Evolutionary conservation across 2,113 vertebrate species (phyloP).

Genomic region (Hyperoodon ampullatus): DNA sequence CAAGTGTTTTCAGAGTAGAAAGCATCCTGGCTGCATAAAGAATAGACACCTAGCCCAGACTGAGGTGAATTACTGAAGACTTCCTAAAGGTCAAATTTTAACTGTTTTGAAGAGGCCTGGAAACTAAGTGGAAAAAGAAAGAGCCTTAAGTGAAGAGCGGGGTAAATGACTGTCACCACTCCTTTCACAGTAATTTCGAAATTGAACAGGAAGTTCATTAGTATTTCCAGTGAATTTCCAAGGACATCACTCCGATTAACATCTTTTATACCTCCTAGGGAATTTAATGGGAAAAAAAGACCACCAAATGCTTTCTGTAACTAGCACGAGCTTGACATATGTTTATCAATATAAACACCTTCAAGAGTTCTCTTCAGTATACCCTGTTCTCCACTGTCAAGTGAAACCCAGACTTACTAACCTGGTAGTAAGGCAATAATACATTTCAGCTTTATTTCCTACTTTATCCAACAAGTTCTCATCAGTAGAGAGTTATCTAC

Average conservation of each 20-base stretch:
- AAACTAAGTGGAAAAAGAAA: background rate
- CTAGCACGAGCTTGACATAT: background rate
- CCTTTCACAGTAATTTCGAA: background rate
- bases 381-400: background rate
- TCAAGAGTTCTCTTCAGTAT: background rate
- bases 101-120: background rate
- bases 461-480: background rate
- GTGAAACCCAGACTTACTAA: background rate
- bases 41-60: background rate
- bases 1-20: background rate
- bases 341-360: background rate
- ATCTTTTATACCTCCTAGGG: background rate
- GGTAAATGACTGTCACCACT: background rate
- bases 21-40: background rate
- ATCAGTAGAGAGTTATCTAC: background rate
- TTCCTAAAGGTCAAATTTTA: constrained; percentile 29
- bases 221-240: background rate
- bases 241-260: background rate
- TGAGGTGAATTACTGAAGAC: background rate
- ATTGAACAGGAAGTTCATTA: background rate
- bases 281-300: background rate
- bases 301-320: background rate
- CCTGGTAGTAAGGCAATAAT: background rate
- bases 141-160: background rate
- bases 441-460: background rate